These are phyloP conservation scores for Palaemon carinicauda DNA, from an alignment of 1,140 invertebrate genomes.

Conservation along the genomic window DNA sequence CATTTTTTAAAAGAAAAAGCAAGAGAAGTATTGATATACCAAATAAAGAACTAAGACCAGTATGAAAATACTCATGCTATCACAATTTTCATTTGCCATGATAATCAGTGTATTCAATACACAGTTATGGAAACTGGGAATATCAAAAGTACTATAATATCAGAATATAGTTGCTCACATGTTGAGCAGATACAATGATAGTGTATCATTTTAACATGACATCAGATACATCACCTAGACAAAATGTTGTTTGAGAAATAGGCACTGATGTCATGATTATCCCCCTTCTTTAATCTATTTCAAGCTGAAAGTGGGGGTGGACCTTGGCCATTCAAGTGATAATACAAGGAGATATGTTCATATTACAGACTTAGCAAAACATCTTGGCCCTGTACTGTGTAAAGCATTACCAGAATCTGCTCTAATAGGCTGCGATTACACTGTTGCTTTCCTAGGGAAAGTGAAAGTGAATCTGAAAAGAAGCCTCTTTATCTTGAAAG, in stretches of 20 bases:
- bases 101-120: too few species aligned
- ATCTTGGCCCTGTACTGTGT: background rate
- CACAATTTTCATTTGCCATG: too few species aligned
- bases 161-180: background rate
- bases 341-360: background rate
- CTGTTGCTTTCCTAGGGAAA: background rate
- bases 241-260: too few species aligned
- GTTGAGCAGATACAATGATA: too few species aligned
- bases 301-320: background rate
- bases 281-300: background rate
- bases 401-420: background rate
- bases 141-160: background rate
- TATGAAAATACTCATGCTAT: too few species aligned
- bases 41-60: too few species aligned
- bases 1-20: too few species aligned
- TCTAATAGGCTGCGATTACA: background rate
- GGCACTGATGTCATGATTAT: too few species aligned
- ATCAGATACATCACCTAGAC: too few species aligned
- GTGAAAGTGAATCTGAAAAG: background rate
- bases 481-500: background rate
- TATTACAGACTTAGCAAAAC: background rate
- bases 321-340: slow-evolving; percentile 4
- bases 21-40: too few species aligned
- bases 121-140: too few species aligned
- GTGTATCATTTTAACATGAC: background rate